Percentiles rank a stretch among this genome's conserved stretches.
phyloP scores from a whole-genome alignment of 2,888 invertebrate species.

The Scaeva pyrastri region DNA sequence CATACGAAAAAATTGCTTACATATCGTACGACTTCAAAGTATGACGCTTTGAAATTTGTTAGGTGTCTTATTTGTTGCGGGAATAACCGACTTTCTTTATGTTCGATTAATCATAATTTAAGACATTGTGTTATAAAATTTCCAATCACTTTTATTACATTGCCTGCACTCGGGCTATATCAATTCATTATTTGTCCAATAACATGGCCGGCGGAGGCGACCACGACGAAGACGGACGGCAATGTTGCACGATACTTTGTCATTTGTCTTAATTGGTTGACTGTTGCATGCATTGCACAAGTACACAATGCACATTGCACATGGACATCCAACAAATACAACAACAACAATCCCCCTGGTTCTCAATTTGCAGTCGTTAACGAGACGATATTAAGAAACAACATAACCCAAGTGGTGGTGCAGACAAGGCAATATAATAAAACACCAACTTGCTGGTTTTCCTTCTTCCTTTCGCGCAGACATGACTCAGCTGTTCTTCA shows the following conservation, averaged over 20 bases:
- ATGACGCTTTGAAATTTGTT: background rate
- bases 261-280: slow-evolving; percentile 67
- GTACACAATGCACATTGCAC: slow-evolving; percentile 2
- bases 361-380: slow-evolving; percentile 61
- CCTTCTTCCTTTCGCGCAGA: background rate
- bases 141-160: slow-evolving; percentile 50
- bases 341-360: slow-evolving; percentile 37
- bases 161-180: slow-evolving; percentile 40
- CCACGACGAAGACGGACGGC: background rate
- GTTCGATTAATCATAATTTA: background rate
- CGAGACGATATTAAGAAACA: slow-evolving; percentile 54
- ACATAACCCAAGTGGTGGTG: slow-evolving; percentile 27
- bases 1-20: no score
- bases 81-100: background rate
- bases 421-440: slow-evolving; percentile 24
- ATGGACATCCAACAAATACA: slow-evolving; percentile 38
- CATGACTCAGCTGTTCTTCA: slow-evolving; percentile 41
- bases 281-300: slow-evolving; percentile 46
- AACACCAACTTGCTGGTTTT: slow-evolving; percentile 19
- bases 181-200: slow-evolving; percentile 21
- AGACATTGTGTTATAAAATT: slow-evolving; percentile 5
- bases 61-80: background rate
- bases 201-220: background rate
- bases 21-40: no score
- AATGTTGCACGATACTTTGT: slow-evolving; percentile 55